A percentile compares a stretch with the other conserved stretches of the same genome.
Evolutionary conservation across 1,140 invertebrate genomes (phyloP).

Genomic region (Tribolium madens): DNA sequence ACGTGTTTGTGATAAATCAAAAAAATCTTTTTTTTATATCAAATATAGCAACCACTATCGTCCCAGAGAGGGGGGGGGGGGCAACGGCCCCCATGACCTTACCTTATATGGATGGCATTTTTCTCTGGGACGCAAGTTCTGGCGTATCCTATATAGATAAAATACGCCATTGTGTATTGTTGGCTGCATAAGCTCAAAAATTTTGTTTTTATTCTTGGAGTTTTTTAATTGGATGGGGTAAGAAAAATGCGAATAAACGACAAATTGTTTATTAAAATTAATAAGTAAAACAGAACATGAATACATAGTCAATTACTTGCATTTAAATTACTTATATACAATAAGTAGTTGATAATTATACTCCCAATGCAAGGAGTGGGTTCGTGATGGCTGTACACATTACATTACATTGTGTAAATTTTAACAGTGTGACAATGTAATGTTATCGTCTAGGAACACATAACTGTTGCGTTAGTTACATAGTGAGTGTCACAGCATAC

Average conservation of each 20-base stretch:
- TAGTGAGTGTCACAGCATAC: constrained; percentile 50
- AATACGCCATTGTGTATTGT: too few relatives aligned
- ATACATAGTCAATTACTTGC: constrained; percentile 64
- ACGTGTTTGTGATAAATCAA: too few relatives aligned
- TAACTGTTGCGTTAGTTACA: constrained; percentile 47
- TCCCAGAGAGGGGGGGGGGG: too few relatives aligned
- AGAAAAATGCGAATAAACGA: constrained; percentile 57
- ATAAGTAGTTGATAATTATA: constrained; percentile 62
- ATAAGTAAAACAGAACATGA: constrained; percentile 66
- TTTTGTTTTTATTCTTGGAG: too few relatives aligned
- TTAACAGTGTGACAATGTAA: constrained; percentile 61
- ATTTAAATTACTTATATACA: constrained; percentile 63
- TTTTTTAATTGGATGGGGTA: too few relatives aligned
- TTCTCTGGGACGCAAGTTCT: too few relatives aligned
- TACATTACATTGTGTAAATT: constrained; percentile 53
- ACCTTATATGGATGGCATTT: too few relatives aligned
- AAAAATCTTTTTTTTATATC: too few relatives aligned
- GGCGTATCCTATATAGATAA: too few relatives aligned
- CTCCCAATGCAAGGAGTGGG: constrained; percentile 60
- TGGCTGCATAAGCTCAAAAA: too few relatives aligned
- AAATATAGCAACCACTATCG: too few relatives aligned
- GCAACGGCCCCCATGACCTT: too few relatives aligned
- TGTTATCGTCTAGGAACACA: constrained; percentile 56
- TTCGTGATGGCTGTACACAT: constrained; percentile 53
- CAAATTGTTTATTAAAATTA: constrained; percentile 67